Conservation (phyloP, 1,140 invertebrate genomes). For the Calosoma granatense region DNA sequence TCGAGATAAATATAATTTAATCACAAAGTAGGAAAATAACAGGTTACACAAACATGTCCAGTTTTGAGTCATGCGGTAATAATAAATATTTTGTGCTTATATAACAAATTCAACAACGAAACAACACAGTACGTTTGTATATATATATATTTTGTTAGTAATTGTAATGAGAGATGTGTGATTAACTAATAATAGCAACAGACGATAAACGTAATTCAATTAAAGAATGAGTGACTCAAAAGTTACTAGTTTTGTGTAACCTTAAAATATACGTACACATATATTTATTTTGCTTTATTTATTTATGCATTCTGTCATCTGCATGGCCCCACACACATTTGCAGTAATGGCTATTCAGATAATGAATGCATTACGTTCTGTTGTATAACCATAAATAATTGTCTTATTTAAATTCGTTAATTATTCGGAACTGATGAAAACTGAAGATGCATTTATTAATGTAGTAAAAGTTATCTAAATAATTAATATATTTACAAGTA, state of each 20-base stretch:
- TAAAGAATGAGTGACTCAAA: too few relatives aligned
- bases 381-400: not conserved
- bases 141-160: too few relatives aligned
- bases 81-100: slow-evolving; percentile 3
- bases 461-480: not conserved
- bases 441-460: too few relatives aligned
- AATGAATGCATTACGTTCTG: too few relatives aligned
- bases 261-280: too few relatives aligned
- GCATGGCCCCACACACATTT: too few relatives aligned
- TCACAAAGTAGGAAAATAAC: not conserved
- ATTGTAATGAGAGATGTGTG: too few relatives aligned
- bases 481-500: slow-evolving; percentile 3
- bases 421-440: too few relatives aligned
- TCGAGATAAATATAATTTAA: not conserved
- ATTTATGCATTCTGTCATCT: too few relatives aligned
- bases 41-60: not conserved
- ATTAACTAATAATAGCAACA: not conserved
- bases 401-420: not conserved
- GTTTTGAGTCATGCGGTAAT: not conserved
- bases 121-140: not conserved
- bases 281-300: too few relatives aligned
- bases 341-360: too few relatives aligned
- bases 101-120: not conserved
- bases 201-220: not conserved
- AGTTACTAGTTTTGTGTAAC: too few relatives aligned